phyloP scores from a whole-genome alignment of 2,888 invertebrate species.

The Agelastica alni region DNA sequence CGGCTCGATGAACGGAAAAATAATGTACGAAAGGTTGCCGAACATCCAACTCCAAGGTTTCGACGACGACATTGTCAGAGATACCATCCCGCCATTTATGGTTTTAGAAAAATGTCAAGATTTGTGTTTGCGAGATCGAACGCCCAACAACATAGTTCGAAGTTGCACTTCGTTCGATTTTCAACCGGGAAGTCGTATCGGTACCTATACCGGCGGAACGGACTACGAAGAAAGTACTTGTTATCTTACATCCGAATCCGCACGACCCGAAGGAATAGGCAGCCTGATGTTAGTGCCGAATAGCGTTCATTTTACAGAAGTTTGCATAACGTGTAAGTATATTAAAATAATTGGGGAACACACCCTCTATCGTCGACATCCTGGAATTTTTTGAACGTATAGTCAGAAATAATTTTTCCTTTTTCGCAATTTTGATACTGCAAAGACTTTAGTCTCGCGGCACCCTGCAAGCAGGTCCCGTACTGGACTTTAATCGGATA shows the following conservation, averaged over 20 bases:
- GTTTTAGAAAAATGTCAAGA: conserved; percentile 85
- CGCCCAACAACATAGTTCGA: conserved; percentile 78
- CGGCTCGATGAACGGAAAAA: conserved; percentile 74
- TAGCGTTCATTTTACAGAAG: conserved; percentile 88
- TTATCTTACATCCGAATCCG: conserved; percentile 82
- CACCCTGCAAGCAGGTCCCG: neutral
- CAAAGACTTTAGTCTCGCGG: too few species aligned
- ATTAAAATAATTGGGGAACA: too few species aligned
- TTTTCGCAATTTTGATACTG: too few species aligned
- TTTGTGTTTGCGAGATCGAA: conserved; percentile 79
- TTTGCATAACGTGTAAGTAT: conserved; percentile 82
- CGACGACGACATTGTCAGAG: conserved; percentile 85
- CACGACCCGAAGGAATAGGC: conserved; percentile 86
- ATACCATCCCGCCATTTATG: conserved; percentile 82
- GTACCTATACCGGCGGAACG: conserved; percentile 77
- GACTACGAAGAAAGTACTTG: conserved; percentile 90
- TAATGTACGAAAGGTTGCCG: conserved; percentile 86
- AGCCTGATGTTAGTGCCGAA: conserved; percentile 87
- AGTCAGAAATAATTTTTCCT: too few species aligned
- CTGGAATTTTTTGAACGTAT: too few species aligned
- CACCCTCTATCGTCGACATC: too few species aligned
- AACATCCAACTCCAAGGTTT: conserved; percentile 89
- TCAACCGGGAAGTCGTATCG: conserved; percentile 84
- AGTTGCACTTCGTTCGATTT: conserved; percentile 90
- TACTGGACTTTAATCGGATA: too few species aligned